Base-by-base conservation (phyloP, 2,888 invertebrate genomes). In the Megastigmus dorsalis region DNA sequence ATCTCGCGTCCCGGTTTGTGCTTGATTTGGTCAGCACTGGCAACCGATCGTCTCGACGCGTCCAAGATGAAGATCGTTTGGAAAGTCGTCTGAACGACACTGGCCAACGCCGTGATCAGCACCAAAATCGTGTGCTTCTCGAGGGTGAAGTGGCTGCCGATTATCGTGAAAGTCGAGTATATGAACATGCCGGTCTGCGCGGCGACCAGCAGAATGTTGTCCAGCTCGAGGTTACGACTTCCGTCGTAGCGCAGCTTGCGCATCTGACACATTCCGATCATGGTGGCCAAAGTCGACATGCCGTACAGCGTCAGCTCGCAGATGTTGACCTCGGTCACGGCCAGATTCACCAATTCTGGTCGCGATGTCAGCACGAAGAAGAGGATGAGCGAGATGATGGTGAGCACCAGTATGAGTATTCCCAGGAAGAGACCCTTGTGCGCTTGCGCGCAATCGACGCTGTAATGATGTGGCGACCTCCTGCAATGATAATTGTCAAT, bases 171-270 rank as follows among this genome's bases (percentile, higher is more conserved):
- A 48, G 96, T 95, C 78, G 96, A 95, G 87, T 97, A 97, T 78
- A 97, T 94, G 86, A 97, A 97, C 89, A 97, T 95, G 7, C 98
- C 98, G 1, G 96, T 96, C 87, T 98, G 96, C 0, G 97, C 97
- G 0, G 97, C 96, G 13, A 98, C 94, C 60, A 98, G 89, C 0
- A 98, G 90, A 48, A 96, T 97, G 84, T 96, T 97, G 88, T 97
- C 97, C 84, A 97, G 88, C 80, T 95, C 95, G 78, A 96, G 91
- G 83, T 95, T 95, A 73, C 95, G 90, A 74, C 92, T 92, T 0
- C 95, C 94, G 82, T 96, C 95, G 86, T 96, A 97, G 80, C 95
- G 94, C 62, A 97, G 87, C 81, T 94, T 94, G 41, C 96, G 91
- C 79, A 97, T 93, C 85, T 96, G 95, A 65, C 95, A 91, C 94